phyloP scores from a whole-genome alignment of 2,888 invertebrate species.

The Crematogaster levior region DNA sequence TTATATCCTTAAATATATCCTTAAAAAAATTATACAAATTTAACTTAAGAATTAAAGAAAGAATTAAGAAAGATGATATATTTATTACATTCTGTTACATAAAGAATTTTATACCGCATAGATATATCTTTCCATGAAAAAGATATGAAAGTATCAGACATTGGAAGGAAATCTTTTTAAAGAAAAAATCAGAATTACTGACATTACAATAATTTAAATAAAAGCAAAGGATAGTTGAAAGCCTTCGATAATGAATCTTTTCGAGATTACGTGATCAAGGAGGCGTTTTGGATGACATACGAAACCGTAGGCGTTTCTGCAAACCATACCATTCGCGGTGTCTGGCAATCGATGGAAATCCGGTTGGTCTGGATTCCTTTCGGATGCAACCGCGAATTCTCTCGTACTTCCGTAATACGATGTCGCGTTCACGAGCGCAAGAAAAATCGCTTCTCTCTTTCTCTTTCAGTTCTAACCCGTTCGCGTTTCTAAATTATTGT shows the following conservation, averaged over 20 bases:
- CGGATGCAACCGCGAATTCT: slow-evolving; percentile 59
- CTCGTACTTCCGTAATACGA: slow-evolving; percentile 59
- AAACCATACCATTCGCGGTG: slow-evolving; percentile 70
- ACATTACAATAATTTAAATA: not conserved
- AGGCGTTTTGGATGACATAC: slow-evolving; percentile 70
- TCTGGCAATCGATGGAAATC: slow-evolving; percentile 75
- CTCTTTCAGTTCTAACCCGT: not conserved
- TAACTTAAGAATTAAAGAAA: not conserved
- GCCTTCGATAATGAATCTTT: slow-evolving; percentile 41
- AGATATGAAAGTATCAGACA: not conserved
- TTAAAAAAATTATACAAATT: not conserved
- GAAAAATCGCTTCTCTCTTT: not conserved
- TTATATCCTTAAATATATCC: not conserved
- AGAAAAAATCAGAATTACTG: not conserved
- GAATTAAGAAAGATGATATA: not conserved
- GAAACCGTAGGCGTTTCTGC: slow-evolving; percentile 77
- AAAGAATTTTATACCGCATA: not conserved
- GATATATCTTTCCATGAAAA: not conserved
- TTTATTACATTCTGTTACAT: not conserved
- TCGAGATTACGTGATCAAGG: slow-evolving; percentile 58
- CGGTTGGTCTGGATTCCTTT: slow-evolving; percentile 74
- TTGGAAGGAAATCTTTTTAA: not conserved
- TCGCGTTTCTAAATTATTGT: slow-evolving; percentile 18
- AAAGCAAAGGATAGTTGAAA: slow-evolving; percentile 20
- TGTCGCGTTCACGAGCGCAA: slow-evolving; percentile 27